Evolutionary conservation across 2,888 invertebrate genomes (phyloP), one percentile per base, ranked within the genome.

Genomic region (Sesia bembeciformis): DNA sequence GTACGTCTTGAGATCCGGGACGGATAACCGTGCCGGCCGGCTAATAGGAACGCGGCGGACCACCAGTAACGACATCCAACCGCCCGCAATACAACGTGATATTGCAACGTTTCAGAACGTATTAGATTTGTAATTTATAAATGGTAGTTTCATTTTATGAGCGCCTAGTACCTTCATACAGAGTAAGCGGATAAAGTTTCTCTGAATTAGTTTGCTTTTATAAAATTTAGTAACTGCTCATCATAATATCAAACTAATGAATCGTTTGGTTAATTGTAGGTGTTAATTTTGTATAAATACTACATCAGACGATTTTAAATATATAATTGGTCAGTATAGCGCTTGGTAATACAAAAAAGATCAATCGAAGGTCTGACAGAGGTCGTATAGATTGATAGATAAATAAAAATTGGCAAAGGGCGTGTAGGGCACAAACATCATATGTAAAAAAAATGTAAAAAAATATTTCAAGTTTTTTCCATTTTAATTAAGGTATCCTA

Each of bases 61-160:
- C 69, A 71, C 70, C 69, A 63, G 60, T 65, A 63, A 60, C 56
- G 63, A 54, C 40, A 52, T 53, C 52, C 58, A 43, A 50, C 54
- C 38, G 43, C 59, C 51, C 39, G 56, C 58, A 56, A 58, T 56
- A 57, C 50, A 38, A 50, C 50, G 50, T 39, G 39, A 39, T 39
- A 50, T 39, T 50, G 39, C 50, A 7, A 64, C 62, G 62, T 64
- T 66, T 58, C 61, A 52, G 58, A 60, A 58, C 61, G 59, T 65
- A 66, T 69, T 67, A 65, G 59, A 72, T 70, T 70, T 62, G 67
- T 74, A 71, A 72, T 76, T 74, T 72, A 74, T 74, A 70, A 70
- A 72, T 67, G 67, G 66, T 67, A 64, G 62, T 70, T 70, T 62
- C 61, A 68, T 74, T 76, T 78, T 75, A 77, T 68, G 65, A 63